phyloP scores from a whole-genome alignment of 2,797 vertebrate genomes.

The Scolopax bukidnonensis region DNA sequence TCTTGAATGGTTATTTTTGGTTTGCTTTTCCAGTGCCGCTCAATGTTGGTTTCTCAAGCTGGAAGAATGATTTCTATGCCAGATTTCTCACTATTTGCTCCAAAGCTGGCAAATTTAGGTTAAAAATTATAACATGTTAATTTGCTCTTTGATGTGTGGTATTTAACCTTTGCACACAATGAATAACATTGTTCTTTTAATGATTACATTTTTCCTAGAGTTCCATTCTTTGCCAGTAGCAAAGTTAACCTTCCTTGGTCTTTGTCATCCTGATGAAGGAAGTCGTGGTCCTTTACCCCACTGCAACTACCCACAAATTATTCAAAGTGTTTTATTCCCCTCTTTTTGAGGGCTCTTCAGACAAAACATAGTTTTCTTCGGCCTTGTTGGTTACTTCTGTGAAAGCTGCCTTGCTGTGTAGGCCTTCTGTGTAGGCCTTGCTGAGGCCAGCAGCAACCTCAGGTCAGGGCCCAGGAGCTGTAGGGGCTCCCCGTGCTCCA shows the following conservation, averaged over 20 bases:
- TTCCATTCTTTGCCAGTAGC: background rate
- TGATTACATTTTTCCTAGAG: background rate
- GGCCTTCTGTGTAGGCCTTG: background rate
- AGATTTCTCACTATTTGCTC: background rate
- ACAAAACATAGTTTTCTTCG: background rate
- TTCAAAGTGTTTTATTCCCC: background rate
- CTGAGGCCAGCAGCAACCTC: accelerated
- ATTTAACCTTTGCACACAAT: background rate
- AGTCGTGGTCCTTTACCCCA: background rate
- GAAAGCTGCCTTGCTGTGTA: background rate
- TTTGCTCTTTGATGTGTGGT: background rate
- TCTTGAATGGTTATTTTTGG: background rate
- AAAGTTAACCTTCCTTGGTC: background rate
- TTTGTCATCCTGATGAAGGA: background rate
- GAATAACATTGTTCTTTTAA: background rate
- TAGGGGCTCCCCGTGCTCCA: too few species aligned
- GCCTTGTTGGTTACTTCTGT: background rate
- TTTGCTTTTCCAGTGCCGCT: background rate
- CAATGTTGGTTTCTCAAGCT: background rate
- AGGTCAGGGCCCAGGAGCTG: background rate
- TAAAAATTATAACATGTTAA: background rate
- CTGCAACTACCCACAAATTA: background rate
- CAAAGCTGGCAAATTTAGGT: background rate
- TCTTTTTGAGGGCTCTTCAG: background rate
- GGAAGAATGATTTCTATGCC: background rate